Evolutionary conservation across 1,140 invertebrate species (phyloP), one percentile per base, ranked within the genome.

Genomic region (Plectrocnemia conspersa): DNA sequence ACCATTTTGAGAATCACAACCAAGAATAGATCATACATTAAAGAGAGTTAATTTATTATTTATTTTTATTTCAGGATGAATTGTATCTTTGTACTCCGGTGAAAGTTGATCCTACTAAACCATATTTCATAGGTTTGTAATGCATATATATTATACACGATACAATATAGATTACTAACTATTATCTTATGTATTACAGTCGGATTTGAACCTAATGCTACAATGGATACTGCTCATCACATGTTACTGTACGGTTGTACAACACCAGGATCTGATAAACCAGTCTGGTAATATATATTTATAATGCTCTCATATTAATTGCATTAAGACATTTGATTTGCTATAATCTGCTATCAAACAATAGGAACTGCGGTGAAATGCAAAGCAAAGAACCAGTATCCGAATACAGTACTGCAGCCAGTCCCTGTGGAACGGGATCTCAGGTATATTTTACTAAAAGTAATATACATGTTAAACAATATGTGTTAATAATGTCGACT

Each of bases 171-270:
- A 33, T 29, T n/a, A 41, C 23, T 24, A 46, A 16, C n/a, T 25
- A 48, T 15, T 13, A 45, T 41, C 7, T 45, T 3, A 16, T 3
- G 11, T 11, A 10, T 80, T 81, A 58, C 67, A 93, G 91, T 92
- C 65, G 91, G 88, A 52, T 98, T 96, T 73, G 81, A 91, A 68
- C 94, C 97, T 3, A 93, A 96, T 70, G 92, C 93, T 1, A 86
- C 88, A 1, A 92, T 88, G 83, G 73, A 86, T 61, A 88, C 85
- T 1, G 91, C 91, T 7, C 97, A 99, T 76, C 97, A 99, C 69
- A 97, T 98, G 81, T 75, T 98, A 52, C 71, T 99, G 0, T 98
- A 96, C 72, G 96, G 95, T 9, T 99, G 97, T 64, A 77, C 79
- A 21, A 76, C 79, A 56, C 94, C 95, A 3, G 93, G 93, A 27